These are phyloP conservation scores for Alligator mississippiensis DNA, from an alignment of 2,113 vertebrate species.

Conservation along the genomic window DNA sequence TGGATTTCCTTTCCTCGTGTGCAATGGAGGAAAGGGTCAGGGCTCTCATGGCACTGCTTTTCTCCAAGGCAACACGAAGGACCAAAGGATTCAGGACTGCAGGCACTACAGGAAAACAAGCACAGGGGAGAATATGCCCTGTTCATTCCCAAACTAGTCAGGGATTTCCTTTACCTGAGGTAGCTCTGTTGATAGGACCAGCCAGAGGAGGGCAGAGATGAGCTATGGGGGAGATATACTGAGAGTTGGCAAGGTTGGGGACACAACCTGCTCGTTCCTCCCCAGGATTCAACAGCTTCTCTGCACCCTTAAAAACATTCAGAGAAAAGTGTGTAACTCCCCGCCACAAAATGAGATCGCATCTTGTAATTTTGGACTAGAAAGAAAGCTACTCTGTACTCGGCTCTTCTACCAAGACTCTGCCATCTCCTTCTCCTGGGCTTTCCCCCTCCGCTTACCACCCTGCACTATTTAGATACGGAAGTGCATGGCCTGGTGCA, in stretches of 20 bases:
- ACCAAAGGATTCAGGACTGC: fast-evolving
- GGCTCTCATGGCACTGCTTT: background rate
- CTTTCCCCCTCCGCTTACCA: background rate
- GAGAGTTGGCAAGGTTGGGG: background rate
- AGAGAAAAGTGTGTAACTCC: background rate
- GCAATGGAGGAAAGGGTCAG: background rate
- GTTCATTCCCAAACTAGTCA: fast-evolving
- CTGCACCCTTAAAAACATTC: background rate
- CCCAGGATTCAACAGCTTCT: background rate
- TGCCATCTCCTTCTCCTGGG: background rate
- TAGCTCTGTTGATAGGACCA: background rate
- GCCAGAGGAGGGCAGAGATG: background rate
- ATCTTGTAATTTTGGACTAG: background rate
- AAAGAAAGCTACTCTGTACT: background rate
- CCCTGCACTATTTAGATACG: background rate
- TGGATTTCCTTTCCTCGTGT: fast-evolving
- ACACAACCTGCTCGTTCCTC: background rate
- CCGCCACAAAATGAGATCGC: background rate
- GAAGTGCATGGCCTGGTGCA: background rate
- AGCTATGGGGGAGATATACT: background rate
- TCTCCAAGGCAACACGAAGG: fast-evolving
- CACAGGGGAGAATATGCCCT: no score
- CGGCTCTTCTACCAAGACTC: background rate
- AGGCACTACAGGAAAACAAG: background rate
- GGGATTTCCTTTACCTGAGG: fast-evolving